These are phyloP conservation scores for Tinea pellionella DNA, from an alignment of 2,888 invertebrate genomes.

Conservation along the genomic window DNA sequence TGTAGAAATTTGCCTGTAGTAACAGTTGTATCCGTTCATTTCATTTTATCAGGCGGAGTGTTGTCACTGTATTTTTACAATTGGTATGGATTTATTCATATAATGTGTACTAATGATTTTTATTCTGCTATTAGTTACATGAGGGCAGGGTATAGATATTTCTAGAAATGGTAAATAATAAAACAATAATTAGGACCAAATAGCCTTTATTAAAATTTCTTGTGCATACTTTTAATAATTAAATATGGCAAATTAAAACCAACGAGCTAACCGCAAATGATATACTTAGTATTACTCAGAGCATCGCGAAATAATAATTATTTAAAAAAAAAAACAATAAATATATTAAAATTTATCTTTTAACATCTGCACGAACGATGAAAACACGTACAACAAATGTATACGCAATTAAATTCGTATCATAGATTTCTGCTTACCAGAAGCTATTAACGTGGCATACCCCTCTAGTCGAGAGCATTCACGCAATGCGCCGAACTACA, in stretches of 20 bases:
- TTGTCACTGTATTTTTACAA: no score
- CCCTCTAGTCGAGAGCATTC: no score
- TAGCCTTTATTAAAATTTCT: constrained; percentile 64
- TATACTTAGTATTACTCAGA: neutral
- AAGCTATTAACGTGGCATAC: neutral
- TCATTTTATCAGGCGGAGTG: no score
- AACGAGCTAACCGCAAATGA: constrained; percentile 36
- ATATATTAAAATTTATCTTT: neutral
- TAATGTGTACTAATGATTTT: no score
- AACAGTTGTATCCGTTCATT: no score
- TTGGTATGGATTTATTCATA: no score
- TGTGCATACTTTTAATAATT: constrained; percentile 62
- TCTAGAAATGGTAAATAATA: neutral
- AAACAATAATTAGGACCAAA: constrained; percentile 49
- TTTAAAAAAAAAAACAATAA: neutral
- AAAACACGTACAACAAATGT: neutral
- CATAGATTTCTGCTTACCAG: neutral
- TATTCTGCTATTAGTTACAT: no score
- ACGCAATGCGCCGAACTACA: no score
- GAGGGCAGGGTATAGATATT: no score
- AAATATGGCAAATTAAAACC: constrained; percentile 51
- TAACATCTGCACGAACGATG: neutral
- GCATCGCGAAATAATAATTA: no score
- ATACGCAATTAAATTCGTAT: neutral
- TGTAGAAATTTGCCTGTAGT: no score